Evolutionary conservation across 2,888 invertebrate species (phyloP), one percentile per base, ranked within the genome.

Genomic region (Cantharis nigra): DNA sequence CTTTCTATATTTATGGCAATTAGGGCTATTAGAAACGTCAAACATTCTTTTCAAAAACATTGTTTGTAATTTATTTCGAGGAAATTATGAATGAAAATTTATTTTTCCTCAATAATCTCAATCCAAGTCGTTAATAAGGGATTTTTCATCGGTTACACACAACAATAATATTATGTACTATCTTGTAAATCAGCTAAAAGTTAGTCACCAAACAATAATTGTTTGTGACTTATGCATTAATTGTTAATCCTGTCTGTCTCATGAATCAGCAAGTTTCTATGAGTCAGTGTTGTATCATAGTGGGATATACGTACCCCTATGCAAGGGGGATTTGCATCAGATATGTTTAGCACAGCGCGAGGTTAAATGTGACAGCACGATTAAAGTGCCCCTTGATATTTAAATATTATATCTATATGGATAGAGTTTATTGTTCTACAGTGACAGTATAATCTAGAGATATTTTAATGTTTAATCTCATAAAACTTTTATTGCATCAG

Each of bases 241-340:
- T 79, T 77, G 72, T 76, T 79, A 77, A 79, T 74, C 71, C 71
- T 63, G 71, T 23, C 76, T 74, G 78, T 77, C 64, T 76, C 75
- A 79, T 80, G 80, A 81, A 78, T 81, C 81, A 81, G 81, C 79
- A 67, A 70, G 69, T 73, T 77, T 75, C 77, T 76, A 75, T 81
- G 79, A 81, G 79, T 81, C 81, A 81, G 79, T 67, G 74, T 70
- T 71, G 73, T 76, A 76, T 76, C 74, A 74, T 49, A 64, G 69
- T 71, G 63, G 74, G 77, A 33, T 74, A 74, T 74, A 18, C 62
- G 69, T 64, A 73, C 74, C 70, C 78, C 74, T 13, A 70, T 75
- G 72, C 71, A 33, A 65, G 33, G 72, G 76, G 76, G 76, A 70
- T 72, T 74, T 74, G 67, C 69, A 79, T 79, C 79, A 79, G 76